Evolutionary conservation across 1,140 invertebrate species (phyloP), one percentile per base, ranked within the genome.

Genomic region (Copidosoma floridanum): DNA sequence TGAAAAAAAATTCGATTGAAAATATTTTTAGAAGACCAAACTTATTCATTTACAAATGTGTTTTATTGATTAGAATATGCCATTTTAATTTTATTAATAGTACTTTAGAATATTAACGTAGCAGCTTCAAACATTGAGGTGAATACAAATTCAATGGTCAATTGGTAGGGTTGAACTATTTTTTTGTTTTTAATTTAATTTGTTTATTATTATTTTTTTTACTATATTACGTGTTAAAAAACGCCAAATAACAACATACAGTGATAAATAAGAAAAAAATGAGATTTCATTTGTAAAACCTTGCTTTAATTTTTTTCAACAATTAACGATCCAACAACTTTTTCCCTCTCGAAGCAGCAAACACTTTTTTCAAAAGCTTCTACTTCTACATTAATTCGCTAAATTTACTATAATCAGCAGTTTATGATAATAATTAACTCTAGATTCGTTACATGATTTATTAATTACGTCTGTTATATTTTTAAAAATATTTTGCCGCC

Each of bases 311-410:
- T 47, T 11, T 43, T n/a, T n/a, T n/a, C 48, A 60, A 54, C 21
- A 60, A 40, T 43, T 38, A 59, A 59, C 57, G 43, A 53, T 59
- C 26, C 29, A 58, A 53, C 41, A 54, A 32, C 16, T 20, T 52
- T 60, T 60, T 47, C n/a, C n/a, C 43, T 47, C 27, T 20, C 24
- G 20, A 54, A 54, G 23, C 51, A 40, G 35, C 14, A 47, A 47
- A 60, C 11, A 54, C 50, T 60, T 60, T 60, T 55, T 60, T 60
- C 12, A 60, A 60, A 52, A 60, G 40, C 50, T 38, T 60, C 40
- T 38, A 60, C 16, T 46, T 44, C 38, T 58, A 51, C 26, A 11
- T 41, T 32, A 58, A 50, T 58, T 58, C 51, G 23, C 37, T 50
- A 11, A 51, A 38, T 21, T 58, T 53, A 53, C 38, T n/a, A n/a